These are phyloP conservation scores for Diabrotica undecimpunctata DNA, from an alignment of 1,140 invertebrate genomes.

Conservation along the genomic window DNA sequence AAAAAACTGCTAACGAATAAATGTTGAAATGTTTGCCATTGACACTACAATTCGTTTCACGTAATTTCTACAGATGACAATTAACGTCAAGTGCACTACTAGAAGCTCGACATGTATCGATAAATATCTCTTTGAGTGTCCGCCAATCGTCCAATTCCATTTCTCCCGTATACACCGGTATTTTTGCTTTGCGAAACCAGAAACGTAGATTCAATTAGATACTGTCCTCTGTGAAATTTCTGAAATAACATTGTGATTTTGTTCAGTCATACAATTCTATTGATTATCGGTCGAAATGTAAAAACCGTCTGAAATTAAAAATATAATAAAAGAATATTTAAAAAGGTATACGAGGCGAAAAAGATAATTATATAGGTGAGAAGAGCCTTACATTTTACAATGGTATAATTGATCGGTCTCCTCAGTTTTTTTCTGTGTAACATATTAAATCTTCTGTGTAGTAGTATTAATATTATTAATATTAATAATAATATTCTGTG, in stretches of 20 bases:
- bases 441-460: too few relatives aligned
- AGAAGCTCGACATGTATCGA: neutral
- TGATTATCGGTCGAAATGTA: too few relatives aligned
- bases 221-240: neutral
- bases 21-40: neutral
- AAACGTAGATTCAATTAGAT: neutral
- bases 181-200: neutral
- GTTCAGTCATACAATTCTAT: too few relatives aligned
- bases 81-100: neutral
- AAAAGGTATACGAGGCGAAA: too few relatives aligned
- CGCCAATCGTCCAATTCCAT: neutral
- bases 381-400: too few relatives aligned
- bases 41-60: neutral
- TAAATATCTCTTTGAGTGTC: neutral
- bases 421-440: too few relatives aligned
- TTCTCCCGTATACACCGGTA: neutral
- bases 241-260: neutral
- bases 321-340: too few relatives aligned
- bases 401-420: too few relatives aligned
- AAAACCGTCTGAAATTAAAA: too few relatives aligned
- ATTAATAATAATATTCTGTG: too few relatives aligned
- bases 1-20: neutral
- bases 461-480: too few relatives aligned
- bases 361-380: too few relatives aligned
- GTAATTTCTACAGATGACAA: slow-evolving; percentile 2